Evolutionary conservation across 2,888 invertebrate genomes (phyloP).

Genomic region (Macaria liturata): DNA sequence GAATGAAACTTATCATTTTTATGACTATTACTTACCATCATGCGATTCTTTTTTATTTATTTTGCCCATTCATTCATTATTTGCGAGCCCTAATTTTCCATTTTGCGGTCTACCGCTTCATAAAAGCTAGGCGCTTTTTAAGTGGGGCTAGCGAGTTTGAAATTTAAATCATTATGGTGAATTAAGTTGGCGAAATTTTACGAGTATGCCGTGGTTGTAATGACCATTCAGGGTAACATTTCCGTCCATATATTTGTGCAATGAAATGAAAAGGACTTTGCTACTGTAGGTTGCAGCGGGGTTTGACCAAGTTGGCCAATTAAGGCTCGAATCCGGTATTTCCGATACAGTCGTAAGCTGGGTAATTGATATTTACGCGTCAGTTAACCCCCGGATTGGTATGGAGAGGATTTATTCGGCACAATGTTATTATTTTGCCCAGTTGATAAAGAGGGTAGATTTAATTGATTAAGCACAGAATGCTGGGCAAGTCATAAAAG

Average conservation of each 20-base stretch:
- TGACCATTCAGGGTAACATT: conserved; percentile 52
- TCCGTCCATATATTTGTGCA: conserved; percentile 55
- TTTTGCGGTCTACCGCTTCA: conserved; percentile 1
- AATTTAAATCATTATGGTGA: conserved; percentile 40
- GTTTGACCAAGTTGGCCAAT: conserved; percentile 53
- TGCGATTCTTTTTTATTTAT: conserved; percentile 1
- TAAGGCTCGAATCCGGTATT: conserved; percentile 60
- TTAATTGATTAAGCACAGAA: background rate
- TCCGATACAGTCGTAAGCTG: conserved; percentile 52
- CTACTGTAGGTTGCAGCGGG: conserved; percentile 62
- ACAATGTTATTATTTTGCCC: conserved; percentile 45
- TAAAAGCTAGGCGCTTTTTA: conserved; percentile 12
- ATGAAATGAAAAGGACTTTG: conserved; percentile 75
- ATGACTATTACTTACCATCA: background rate
- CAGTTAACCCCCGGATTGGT: conserved; percentile 60
- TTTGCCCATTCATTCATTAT: background rate
- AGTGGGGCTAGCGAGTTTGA: conserved; percentile 5
- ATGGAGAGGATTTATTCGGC: conserved; percentile 54
- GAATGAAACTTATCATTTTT: conserved; percentile 10
- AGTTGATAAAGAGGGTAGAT: conserved; percentile 21
- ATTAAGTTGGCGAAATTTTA: conserved; percentile 58
- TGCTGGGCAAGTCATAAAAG: background rate
- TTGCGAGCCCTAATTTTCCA: conserved; percentile 6
- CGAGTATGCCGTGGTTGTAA: conserved; percentile 44
- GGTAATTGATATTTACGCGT: conserved; percentile 78